A percentile compares a stretch with the other conserved stretches of the same genome.
Evolutionary conservation across 2,113 vertebrate species (phyloP).

Genomic region (Istiophorus platypterus): DNA sequence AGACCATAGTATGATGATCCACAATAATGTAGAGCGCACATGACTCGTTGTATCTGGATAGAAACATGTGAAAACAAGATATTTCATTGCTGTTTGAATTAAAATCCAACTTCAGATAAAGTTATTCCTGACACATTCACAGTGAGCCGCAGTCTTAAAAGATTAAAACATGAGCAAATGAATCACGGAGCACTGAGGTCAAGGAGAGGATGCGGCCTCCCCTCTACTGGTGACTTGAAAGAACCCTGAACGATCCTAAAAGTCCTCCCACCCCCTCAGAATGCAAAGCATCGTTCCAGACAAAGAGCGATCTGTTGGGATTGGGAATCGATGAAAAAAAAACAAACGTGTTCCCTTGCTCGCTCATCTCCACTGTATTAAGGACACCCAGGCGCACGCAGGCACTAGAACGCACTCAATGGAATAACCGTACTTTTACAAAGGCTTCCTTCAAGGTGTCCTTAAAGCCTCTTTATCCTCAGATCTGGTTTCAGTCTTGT

Average conservation of each 20-base stretch:
- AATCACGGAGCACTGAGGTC: neutral
- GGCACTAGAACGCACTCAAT: neutral
- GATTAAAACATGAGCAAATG: neutral
- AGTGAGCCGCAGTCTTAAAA: neutral
- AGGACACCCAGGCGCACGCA: neutral
- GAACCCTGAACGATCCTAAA: neutral
- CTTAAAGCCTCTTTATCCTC: neutral
- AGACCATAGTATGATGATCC: too few species aligned
- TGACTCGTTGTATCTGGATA: too few species aligned
- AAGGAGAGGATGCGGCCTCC: neutral
- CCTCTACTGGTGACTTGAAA: neutral
- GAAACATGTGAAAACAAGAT: too few species aligned
- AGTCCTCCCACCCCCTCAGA: neutral
- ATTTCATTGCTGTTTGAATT: too few species aligned
- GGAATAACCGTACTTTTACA: neutral
- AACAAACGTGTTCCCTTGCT: constrained; percentile 19
- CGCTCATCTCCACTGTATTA: neutral
- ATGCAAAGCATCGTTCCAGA: constrained; percentile 14
- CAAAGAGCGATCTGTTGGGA: constrained; percentile 46
- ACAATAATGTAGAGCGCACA: too few species aligned
- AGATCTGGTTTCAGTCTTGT: constrained; percentile 19
- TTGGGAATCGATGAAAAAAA: constrained; percentile 24
- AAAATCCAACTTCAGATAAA: too few species aligned
- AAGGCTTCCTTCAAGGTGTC: neutral
- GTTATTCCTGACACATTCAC: too few species aligned